A percentile compares a stretch with the other conserved stretches of the same genome.
phyloP scores from a whole-genome alignment of 2,888 invertebrate species.

The Acrocera orbiculus region DNA sequence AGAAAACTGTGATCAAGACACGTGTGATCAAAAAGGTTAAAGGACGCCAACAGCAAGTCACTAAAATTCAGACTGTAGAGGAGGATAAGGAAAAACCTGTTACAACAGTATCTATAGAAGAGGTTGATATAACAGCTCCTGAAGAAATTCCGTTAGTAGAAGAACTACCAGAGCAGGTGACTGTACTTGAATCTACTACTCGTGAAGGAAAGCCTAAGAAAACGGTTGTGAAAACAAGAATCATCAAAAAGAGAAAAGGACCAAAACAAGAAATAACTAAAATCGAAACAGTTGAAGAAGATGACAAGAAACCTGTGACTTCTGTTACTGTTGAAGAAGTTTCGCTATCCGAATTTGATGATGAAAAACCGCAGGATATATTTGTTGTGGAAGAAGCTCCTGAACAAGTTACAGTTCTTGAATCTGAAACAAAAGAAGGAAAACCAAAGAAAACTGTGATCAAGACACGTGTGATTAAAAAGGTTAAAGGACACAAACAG shows the following conservation, averaged over 20 bases:
- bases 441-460: constrained; percentile 20
- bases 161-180: constrained; percentile 18
- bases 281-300: constrained; percentile 25
- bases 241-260: constrained; percentile 14
- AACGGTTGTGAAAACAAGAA: constrained; percentile 16
- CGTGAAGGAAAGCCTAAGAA: constrained; percentile 23
- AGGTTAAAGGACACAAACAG: constrained; percentile 16
- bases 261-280: constrained; percentile 26
- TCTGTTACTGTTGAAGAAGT: constrained; percentile 21
- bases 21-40: constrained; percentile 23
- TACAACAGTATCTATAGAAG: constrained; percentile 19
- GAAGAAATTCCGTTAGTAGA: constrained; percentile 14
- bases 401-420: constrained; percentile 9
- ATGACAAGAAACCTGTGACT: constrained; percentile 22
- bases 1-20: constrained; percentile 17
- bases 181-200: constrained; percentile 12
- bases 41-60: constrained; percentile 25
- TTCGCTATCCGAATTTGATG: constrained; percentile 12
- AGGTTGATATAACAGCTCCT: not conserved
- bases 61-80: constrained; percentile 26
- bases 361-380: constrained; percentile 3
- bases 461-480: constrained; percentile 18
- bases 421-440: constrained; percentile 8
- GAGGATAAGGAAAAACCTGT: constrained; percentile 25
- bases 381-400: not conserved